Percentiles rank a stretch among this genome's conserved stretches.
Evolutionary conservation across 2,797 vertebrate species (phyloP).

Genomic region (Eulemur mongoz): DNA sequence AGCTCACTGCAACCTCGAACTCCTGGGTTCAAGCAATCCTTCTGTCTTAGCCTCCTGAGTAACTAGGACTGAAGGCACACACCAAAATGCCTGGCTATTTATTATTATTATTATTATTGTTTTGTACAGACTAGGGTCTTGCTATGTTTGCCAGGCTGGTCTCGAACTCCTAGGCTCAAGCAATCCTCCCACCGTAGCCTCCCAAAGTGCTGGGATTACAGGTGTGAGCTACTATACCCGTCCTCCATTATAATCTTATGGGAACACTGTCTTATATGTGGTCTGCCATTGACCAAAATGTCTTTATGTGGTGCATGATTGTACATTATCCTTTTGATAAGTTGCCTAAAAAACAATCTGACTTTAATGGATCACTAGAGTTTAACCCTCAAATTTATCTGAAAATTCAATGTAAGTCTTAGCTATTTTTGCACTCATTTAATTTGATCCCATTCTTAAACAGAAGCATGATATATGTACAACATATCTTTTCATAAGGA

Average conservation of each 20-base stretch:
- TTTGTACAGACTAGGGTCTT: background rate
- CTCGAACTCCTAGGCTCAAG: background rate
- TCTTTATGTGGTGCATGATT: background rate
- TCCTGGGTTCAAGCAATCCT: background rate
- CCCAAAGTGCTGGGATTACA: background rate
- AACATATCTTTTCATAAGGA: conserved; percentile 39
- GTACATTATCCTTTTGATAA: conserved; percentile 44
- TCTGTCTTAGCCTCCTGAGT: background rate
- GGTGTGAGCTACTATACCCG: background rate
- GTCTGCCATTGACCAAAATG: background rate
- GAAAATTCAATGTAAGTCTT: background rate
- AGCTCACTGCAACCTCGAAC: background rate
- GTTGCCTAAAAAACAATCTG: background rate
- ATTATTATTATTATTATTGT: background rate
- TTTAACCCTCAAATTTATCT: background rate
- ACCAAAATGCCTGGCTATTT: background rate
- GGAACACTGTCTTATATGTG: background rate
- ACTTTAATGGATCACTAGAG: conserved; percentile 38
- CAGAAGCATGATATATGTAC: background rate
- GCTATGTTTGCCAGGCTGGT: background rate
- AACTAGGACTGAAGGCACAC: background rate
- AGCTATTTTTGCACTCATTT: background rate
- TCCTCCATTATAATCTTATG: background rate
- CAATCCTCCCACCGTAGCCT: background rate
- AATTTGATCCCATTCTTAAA: conserved; percentile 41